phyloP scores from a whole-genome alignment of 2,113 vertebrate species.

The Probosciger aterrimus region DNA sequence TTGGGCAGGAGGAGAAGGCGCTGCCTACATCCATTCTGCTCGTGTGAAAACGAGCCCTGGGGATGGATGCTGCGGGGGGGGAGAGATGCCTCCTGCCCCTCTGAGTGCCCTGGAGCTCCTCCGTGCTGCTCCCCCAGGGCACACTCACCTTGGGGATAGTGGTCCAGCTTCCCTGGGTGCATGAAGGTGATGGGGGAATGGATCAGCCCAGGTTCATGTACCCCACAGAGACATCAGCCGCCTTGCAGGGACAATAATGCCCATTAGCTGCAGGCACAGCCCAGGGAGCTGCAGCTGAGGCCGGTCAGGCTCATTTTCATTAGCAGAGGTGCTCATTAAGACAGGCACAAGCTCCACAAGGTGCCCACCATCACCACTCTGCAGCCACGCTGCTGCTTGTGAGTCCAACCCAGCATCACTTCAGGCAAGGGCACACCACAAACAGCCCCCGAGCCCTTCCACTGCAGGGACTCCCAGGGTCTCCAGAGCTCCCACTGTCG shows the following conservation, averaged over 20 bases:
- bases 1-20: neutral
- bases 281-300: neutral
- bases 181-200: rapidly evolving
- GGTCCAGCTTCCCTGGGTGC: too few species aligned
- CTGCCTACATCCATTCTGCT: neutral
- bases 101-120: rapidly evolving
- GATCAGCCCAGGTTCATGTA: rapidly evolving
- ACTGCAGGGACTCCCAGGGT: rapidly evolving
- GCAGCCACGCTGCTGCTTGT: neutral
- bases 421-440: neutral
- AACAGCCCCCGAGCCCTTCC: rapidly evolving
- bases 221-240: rapidly evolving
- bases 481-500: rapidly evolving
- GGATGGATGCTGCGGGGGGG: neutral
- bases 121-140: rapidly evolving
- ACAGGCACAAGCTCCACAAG: too few species aligned
- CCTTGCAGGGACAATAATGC: rapidly evolving
- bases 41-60: neutral
- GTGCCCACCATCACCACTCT: rapidly evolving
- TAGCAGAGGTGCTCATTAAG: neutral
- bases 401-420: neutral
- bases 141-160: neutral
- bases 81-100: neutral
- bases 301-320: neutral
- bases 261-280: neutral